Base-by-base conservation (phyloP, 2,888 invertebrate species). In the Epistrophella euchroma region DNA sequence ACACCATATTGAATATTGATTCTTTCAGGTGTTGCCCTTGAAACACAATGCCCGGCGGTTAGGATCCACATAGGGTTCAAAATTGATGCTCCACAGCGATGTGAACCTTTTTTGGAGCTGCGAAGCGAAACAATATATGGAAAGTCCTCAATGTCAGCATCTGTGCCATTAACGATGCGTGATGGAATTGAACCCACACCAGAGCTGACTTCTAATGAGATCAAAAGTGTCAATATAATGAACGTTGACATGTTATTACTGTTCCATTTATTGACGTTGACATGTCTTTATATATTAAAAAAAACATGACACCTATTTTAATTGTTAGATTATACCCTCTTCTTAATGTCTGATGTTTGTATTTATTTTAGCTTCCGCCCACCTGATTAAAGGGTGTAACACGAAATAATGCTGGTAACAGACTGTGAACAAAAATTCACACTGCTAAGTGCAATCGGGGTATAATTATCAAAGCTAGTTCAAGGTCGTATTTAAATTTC, bases 21-120 rank as follows among this genome's bases (percentile, higher is more conserved):
- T 52, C 87, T 85, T 47, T 74, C 77, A 0, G 91, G 89, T 4
- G 19, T 56, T 1, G 86, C 50, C 58, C 87, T 74, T 0, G 83
- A 82, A 5, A 92, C 91, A 87, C 92, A 92, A 72, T 92, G 92
- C 0, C 90, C 92, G 10, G 92, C 92, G 0, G 92, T 92, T 13
- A 92, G 81, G 4, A 90, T 88, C 92, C 92, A 92, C 56, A 88
- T 74, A 2, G 89, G 88, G 73, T 91, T 92, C 1, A 92, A 60
- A 37, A 92, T 85, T 0, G 91, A 90, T 10, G 88, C 90, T 7
- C 92, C 92, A 68, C 92, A 92, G 1, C 88, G 89, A 60, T 92
- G 92, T 17, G 88, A 89, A 6, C 91, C 91, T 19, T 84, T 84
- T 2, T 88, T 88, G 10, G 89, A 77, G 4, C 90, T 89, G 1